These are phyloP conservation scores for Nannoperca australis DNA, from an alignment of 2,797 vertebrate genomes.

Conservation along the genomic window DNA sequence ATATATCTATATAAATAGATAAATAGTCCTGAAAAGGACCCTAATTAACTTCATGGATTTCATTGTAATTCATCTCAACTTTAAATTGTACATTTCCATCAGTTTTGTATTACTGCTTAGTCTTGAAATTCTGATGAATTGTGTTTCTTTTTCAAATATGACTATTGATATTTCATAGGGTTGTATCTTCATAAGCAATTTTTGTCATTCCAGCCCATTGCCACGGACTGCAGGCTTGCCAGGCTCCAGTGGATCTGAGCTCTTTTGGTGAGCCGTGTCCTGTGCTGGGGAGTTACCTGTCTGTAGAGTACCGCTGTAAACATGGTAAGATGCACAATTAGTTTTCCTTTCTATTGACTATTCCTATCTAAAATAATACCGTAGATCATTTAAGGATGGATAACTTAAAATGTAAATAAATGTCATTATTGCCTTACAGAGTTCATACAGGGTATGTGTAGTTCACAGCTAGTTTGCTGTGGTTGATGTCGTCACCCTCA, in stretches of 20 bases:
- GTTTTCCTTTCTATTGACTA: background rate
- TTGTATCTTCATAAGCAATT: too few relatives aligned
- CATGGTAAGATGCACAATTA: slow-evolving; percentile 86
- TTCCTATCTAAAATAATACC: background rate
- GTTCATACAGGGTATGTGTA: background rate
- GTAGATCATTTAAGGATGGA: background rate
- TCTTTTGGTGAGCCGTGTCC: slow-evolving; percentile 92
- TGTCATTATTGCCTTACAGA: background rate
- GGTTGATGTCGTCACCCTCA: background rate
- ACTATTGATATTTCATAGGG: too few relatives aligned
- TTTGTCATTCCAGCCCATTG: slow-evolving; percentile 85
- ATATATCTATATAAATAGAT: too few relatives aligned
- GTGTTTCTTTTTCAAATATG: too few relatives aligned
- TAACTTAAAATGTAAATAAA: background rate
- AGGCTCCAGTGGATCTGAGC: slow-evolving; percentile 85
- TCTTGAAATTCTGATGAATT: too few relatives aligned
- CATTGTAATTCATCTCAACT: too few relatives aligned
- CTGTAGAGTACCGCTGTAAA: slow-evolving; percentile 91
- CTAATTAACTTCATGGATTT: too few relatives aligned
- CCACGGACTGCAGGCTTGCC: slow-evolving; percentile 92
- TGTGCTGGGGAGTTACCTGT: slow-evolving; percentile 90
- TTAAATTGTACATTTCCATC: too few relatives aligned
- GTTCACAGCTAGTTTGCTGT: background rate
- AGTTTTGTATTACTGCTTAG: too few relatives aligned
- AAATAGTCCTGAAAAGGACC: too few relatives aligned